Conservation (phyloP, 2,888 invertebrate species). For the Andricus curvator region DNA sequence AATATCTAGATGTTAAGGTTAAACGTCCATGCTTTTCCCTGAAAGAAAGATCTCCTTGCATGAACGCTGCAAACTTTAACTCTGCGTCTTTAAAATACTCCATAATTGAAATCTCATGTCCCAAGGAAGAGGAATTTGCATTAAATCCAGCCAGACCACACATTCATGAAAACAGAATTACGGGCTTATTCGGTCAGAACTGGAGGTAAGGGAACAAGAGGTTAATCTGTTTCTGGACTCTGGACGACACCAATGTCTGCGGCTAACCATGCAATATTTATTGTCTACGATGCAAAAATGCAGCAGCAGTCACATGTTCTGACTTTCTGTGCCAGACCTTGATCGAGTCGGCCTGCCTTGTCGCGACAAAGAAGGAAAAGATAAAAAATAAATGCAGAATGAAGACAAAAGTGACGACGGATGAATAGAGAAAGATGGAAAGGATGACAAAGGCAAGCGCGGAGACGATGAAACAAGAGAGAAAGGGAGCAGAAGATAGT, state of each 20-base stretch:
- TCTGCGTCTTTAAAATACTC: neutral
- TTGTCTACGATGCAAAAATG: slow-evolving; percentile 32
- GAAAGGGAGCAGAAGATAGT: slow-evolving; percentile 39
- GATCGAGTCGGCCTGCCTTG: slow-evolving; percentile 5
- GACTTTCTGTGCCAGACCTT: neutral
- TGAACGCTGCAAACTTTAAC: neutral
- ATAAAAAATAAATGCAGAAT: slow-evolving; percentile 25
- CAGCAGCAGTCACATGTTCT: slow-evolving; percentile 15
- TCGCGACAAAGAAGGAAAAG: neutral
- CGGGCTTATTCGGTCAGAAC: neutral
- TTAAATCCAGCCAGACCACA: neutral
- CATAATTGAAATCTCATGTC: neutral
- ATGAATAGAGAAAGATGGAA: slow-evolving; percentile 31
- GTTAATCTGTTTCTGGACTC: slow-evolving; percentile 7
- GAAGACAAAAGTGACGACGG: slow-evolving; percentile 38
- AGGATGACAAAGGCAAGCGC: slow-evolving; percentile 47
- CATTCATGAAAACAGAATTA: slow-evolving; percentile 14
- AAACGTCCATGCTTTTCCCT: too few relatives aligned
- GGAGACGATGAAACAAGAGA: slow-evolving; percentile 32
- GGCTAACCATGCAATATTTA: slow-evolving; percentile 17
- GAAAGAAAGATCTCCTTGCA: too few relatives aligned
- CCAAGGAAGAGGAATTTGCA: neutral
- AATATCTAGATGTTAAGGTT: too few relatives aligned
- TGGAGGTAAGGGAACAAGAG: neutral
- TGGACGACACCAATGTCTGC: slow-evolving; percentile 2